Conservation (phyloP, 2,888 invertebrate species). For the Sphecodes monilicornis region DNA sequence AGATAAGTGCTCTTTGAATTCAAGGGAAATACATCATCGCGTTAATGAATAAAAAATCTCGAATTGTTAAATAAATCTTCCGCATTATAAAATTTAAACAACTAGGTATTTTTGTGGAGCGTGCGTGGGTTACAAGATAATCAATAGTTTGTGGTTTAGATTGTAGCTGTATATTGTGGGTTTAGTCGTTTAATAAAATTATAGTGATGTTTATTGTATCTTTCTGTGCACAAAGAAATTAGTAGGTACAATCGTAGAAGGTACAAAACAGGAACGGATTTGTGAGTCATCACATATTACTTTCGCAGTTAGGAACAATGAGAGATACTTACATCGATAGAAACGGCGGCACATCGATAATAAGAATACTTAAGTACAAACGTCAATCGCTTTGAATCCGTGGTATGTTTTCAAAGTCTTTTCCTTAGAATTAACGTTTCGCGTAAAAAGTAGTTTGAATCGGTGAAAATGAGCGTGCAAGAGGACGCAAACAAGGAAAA, state of each 20-base stretch:
- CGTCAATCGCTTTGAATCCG: conserved; percentile 17
- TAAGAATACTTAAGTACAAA: conserved; percentile 28
- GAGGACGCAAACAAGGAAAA: neutral
- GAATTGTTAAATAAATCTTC: too few species aligned
- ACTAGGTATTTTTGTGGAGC: neutral
- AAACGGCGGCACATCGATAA: conserved; percentile 12
- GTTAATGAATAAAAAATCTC: too few species aligned
- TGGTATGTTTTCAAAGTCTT: conserved; percentile 28
- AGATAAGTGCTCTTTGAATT: too few species aligned
- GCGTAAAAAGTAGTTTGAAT: neutral
- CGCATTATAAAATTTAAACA: neutral
- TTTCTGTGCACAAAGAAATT: conserved; percentile 54
- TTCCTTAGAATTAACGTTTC: neutral
- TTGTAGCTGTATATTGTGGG: neutral
- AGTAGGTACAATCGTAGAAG: conserved; percentile 56
- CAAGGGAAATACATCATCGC: too few species aligned
- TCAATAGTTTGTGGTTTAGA: neutral
- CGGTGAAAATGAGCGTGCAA: neutral
- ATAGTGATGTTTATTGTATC: conserved; percentile 5
- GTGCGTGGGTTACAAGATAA: neutral
- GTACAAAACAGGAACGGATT: conserved; percentile 65
- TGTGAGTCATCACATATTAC: conserved; percentile 53
- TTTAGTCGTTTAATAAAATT: neutral
- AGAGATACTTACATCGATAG: conserved; percentile 31
- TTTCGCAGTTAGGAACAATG: conserved; percentile 54